These are phyloP conservation scores for Notodonta dromedarius DNA, from an alignment of 2,888 invertebrate genomes.

Conservation along the genomic window DNA sequence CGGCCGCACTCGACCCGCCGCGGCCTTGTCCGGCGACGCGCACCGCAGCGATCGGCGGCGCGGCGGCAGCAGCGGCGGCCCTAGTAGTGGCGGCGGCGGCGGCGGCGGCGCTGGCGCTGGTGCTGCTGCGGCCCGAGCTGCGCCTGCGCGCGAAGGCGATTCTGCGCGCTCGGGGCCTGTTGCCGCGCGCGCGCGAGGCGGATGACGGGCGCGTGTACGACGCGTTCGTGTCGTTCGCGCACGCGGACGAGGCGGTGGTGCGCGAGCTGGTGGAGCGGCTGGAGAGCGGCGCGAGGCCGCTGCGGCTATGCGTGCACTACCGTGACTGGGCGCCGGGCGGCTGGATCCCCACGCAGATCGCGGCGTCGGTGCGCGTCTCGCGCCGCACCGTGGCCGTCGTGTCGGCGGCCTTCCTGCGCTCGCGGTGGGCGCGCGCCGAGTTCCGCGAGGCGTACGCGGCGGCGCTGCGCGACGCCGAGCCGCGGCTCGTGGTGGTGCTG, in stretches of 20 bases:
- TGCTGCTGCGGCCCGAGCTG: constrained; percentile 23
- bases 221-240: constrained; percentile 92
- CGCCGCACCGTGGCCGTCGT: constrained; percentile 35
- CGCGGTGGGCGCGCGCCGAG: constrained; percentile 88
- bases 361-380: constrained; percentile 30
- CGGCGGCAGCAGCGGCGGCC: constrained; percentile 25
- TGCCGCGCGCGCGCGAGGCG: constrained; percentile 24
- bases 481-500: constrained; percentile 89
- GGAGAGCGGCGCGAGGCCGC: constrained; percentile 78
- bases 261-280: constrained; percentile 87
- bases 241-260: constrained; percentile 89
- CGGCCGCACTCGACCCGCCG: background rate
- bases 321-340: constrained; percentile 41
- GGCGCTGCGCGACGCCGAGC: constrained; percentile 75
- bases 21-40: background rate
- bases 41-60: constrained; percentile 7
- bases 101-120: constrained; percentile 16
- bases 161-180: constrained; percentile 32
- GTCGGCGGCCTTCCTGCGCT: constrained; percentile 44
- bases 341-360: constrained; percentile 40
- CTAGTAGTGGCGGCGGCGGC: constrained; percentile 22
- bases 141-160: constrained; percentile 31
- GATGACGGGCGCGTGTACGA: constrained; percentile 81
- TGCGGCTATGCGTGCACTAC: constrained; percentile 78
- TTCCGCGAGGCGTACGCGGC: constrained; percentile 82